Conservation (phyloP, 2,113 vertebrate species). For the Acanthisitta chloris region DNA sequence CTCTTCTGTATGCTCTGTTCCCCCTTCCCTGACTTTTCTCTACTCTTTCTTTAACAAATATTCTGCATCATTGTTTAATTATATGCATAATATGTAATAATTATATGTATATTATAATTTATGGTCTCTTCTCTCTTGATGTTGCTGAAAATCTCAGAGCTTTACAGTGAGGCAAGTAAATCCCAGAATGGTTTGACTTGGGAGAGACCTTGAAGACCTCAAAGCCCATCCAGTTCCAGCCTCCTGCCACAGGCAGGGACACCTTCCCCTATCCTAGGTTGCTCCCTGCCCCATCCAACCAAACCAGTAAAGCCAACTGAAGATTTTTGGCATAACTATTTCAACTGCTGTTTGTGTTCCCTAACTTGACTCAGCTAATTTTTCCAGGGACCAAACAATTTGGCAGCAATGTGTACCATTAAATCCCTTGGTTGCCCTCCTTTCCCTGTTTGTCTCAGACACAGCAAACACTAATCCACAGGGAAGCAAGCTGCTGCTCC, state of each 20-base stretch:
- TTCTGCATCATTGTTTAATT: background rate
- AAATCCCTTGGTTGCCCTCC: background rate
- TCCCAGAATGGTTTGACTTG: background rate
- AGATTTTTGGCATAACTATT: background rate
- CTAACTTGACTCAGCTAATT: background rate
- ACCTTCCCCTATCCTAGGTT: background rate
- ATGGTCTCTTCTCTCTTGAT: background rate
- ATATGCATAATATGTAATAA: background rate
- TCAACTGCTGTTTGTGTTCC: background rate
- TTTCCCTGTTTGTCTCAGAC: background rate
- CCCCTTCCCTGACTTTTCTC: background rate
- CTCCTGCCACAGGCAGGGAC: background rate
- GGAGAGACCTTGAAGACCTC: background rate
- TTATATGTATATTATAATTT: background rate
- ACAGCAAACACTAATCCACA: accelerated
- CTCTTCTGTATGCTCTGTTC: background rate
- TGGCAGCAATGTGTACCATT: accelerated
- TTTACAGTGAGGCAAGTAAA: background rate
- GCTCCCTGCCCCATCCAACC: background rate
- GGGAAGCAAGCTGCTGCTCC: background rate
- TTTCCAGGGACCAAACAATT: background rate
- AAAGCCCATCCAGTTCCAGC: background rate
- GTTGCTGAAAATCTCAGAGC: background rate
- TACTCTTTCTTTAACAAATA: background rate
- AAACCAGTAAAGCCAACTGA: background rate